These are phyloP conservation scores for Buceros bicornis DNA, from an alignment of 2,797 vertebrate genomes.

Conservation along the genomic window DNA sequence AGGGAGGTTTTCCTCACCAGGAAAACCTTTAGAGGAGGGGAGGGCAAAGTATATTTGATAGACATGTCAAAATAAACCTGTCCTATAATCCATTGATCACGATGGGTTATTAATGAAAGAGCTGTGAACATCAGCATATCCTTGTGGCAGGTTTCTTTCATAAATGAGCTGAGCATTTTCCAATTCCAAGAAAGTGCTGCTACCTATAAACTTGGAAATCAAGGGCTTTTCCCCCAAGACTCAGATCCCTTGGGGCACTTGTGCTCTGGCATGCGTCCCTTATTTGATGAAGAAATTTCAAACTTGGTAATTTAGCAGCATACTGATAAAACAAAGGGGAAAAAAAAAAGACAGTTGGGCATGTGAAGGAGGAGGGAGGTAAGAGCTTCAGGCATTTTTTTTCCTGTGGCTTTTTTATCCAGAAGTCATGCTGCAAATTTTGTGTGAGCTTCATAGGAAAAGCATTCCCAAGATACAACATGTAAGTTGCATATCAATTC, in stretches of 20 bases:
- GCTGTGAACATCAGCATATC: slow-evolving; percentile 49
- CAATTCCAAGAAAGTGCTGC: slow-evolving; percentile 62
- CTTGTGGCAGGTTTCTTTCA: slow-evolving; percentile 63
- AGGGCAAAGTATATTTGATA: not conserved
- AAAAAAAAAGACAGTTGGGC: not conserved
- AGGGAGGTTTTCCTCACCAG: not conserved
- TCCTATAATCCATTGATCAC: slow-evolving; percentile 47
- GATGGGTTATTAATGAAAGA: slow-evolving; percentile 61
- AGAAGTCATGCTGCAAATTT: slow-evolving; percentile 40
- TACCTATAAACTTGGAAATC: slow-evolving; percentile 73
- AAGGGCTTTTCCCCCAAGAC: slow-evolving; percentile 55
- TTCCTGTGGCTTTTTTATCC: slow-evolving; percentile 20
- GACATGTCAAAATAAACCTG: slow-evolving; percentile 61
- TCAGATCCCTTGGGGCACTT: slow-evolving; percentile 48
- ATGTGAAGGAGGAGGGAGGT: not conserved
- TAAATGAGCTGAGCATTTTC: slow-evolving; percentile 70
- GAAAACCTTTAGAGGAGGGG: not conserved
- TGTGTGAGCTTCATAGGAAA: slow-evolving; percentile 43
- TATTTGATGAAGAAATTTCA: slow-evolving; percentile 71
- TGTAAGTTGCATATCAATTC: slow-evolving; percentile 38
- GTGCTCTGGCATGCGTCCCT: slow-evolving; percentile 68
- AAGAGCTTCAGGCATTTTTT: slow-evolving; percentile 17
- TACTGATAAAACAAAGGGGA: slow-evolving; percentile 40
- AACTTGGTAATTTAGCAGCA: slow-evolving; percentile 51
- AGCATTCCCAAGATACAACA: slow-evolving; percentile 36